Percentiles rank a stretch among this genome's conserved stretches.
Conservation (phyloP, 2,797 vertebrate species). For the Rousettus madagascariensis region DNA sequence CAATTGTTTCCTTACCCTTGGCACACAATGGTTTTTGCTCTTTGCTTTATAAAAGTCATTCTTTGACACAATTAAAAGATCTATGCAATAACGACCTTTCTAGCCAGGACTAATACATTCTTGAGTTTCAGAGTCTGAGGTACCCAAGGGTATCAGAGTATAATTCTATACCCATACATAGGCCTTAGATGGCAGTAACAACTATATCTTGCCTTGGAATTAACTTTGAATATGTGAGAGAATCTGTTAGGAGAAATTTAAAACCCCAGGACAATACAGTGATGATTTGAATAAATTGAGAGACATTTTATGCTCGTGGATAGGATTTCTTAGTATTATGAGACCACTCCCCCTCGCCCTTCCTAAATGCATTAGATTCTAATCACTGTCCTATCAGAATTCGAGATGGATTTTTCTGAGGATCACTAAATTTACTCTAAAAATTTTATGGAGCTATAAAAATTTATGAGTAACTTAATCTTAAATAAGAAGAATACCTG, state of each 20-base stretch:
- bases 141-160: neutral
- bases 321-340: neutral
- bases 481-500: neutral
- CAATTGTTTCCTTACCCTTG: neutral
- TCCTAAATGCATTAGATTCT: neutral
- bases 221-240: neutral
- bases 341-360: accelerated
- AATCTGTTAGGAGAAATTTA: neutral
- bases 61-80: neutral
- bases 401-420: neutral
- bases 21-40: neutral
- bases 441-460: neutral
- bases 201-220: neutral
- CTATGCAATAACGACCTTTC: neutral
- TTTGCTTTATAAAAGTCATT: neutral
- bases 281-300: neutral
- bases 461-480: neutral
- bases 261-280: neutral
- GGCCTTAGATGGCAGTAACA: neutral
- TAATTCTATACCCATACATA: neutral
- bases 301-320: neutral
- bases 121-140: neutral
- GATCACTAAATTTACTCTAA: neutral
- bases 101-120: neutral
- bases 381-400: neutral